Conservation (phyloP, 2,113 vertebrate genomes). For the Mastomys natalensis region DNA sequence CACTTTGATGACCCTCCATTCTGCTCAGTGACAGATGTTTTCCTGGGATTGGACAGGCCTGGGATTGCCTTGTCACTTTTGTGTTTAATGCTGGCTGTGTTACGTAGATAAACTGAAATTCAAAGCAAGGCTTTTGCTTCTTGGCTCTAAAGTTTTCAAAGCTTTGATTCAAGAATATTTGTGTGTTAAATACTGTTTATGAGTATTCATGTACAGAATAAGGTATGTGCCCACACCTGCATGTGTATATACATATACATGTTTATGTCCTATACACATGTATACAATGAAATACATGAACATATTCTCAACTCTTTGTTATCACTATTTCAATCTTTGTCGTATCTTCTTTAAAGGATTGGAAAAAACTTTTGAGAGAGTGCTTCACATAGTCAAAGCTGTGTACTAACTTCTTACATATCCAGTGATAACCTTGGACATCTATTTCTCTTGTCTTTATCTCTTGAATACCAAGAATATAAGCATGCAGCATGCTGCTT, state of each 20-base stretch:
- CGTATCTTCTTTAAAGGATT: background rate
- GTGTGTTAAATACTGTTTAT: background rate
- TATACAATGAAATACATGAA: background rate
- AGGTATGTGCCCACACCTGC: accelerated
- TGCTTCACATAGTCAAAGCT: background rate
- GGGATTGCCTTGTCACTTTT: conserved; percentile 8
- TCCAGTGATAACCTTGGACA: background rate
- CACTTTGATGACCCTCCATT: background rate
- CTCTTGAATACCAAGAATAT: background rate
- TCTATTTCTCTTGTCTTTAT: too few relatives aligned
- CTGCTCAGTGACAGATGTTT: conserved; percentile 28
- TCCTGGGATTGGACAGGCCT: background rate
- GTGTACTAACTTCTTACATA: background rate
- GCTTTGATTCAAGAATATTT: background rate
- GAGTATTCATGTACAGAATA: too few relatives aligned
- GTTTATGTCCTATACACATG: background rate
- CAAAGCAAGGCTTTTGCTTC: background rate
- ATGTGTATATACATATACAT: background rate
- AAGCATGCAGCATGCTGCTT: background rate
- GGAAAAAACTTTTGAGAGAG: background rate
- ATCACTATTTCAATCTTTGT: background rate
- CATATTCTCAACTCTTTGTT: background rate
- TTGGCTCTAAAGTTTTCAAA: background rate
- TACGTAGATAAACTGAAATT: background rate
- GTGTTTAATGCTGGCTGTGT: background rate